Percentiles rank a stretch among this genome's conserved stretches.
phyloP scores from a whole-genome alignment of 2,113 vertebrate species.

The Centropristis striata region DNA sequence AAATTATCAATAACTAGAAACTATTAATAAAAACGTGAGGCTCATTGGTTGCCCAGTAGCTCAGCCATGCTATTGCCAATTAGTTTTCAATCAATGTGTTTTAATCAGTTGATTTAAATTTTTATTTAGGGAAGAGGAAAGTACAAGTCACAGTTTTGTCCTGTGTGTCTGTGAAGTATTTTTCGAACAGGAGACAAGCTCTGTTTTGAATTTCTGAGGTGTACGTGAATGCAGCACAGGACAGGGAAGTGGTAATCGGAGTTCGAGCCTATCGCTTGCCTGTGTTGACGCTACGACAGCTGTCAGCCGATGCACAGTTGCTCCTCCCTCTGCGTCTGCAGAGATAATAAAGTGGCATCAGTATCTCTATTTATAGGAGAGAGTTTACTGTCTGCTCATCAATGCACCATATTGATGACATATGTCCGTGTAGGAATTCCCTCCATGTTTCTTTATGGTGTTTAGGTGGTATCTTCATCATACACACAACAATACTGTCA shows the following conservation, averaged over 20 bases:
- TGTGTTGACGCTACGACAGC: constrained; percentile 44
- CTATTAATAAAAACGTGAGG: not conserved
- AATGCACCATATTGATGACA: not conserved
- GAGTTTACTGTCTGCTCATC: not conserved
- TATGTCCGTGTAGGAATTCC: not conserved
- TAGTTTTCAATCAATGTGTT: not conserved
- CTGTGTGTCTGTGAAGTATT: not conserved
- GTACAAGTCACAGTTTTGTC: no score
- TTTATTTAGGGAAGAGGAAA: no score
- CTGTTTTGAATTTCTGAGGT: not conserved
- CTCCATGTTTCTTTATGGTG: not conserved
- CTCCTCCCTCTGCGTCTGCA: constrained; percentile 17
- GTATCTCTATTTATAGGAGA: constrained; percentile 46
- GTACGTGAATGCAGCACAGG: constrained; percentile 24
- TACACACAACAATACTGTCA: not conserved
- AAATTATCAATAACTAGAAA: not conserved
- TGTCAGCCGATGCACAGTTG: constrained; percentile 63
- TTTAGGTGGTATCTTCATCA: not conserved
- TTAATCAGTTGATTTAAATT: no score
- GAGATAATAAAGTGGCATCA: constrained; percentile 32
- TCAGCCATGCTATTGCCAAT: not conserved
- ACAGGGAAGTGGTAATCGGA: constrained; percentile 14
- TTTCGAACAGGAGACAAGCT: not conserved
- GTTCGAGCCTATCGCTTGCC: constrained; percentile 61
- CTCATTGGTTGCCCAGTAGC: not conserved